phyloP scores from a whole-genome alignment of 2,888 invertebrate species.

The Nudaria mundana region DNA sequence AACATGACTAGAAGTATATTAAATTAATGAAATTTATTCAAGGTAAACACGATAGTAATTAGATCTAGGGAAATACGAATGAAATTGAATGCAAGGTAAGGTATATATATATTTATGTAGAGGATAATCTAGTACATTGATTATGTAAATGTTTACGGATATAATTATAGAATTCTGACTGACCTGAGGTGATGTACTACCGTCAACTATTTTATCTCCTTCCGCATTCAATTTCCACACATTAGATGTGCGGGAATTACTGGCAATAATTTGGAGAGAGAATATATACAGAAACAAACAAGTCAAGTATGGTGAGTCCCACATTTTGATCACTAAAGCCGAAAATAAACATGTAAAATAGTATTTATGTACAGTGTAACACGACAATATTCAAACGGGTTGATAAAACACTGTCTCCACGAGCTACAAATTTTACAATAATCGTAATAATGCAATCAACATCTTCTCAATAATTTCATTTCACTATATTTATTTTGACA shows the following conservation, averaged over 20 bases:
- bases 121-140: constrained; percentile 43
- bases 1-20: constrained; percentile 1
- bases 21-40: constrained; percentile 34
- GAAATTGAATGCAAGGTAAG: too few species aligned
- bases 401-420: constrained; percentile 43
- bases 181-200: constrained; percentile 79
- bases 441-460: constrained; percentile 44
- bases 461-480: constrained; percentile 36
- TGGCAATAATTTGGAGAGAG: constrained; percentile 85
- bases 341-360: constrained; percentile 55
- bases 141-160: constrained; percentile 57
- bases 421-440: constrained; percentile 48
- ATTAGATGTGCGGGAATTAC: constrained; percentile 91
- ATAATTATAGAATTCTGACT: constrained; percentile 43
- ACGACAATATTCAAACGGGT: constrained; percentile 45
- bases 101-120: constrained; percentile 24
- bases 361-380: constrained; percentile 36
- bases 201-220: constrained; percentile 87
- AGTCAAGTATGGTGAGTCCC: constrained; percentile 80
- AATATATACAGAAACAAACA: constrained; percentile 86
- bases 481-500: constrained; percentile 30
- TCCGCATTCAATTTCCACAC: constrained; percentile 91
- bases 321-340: constrained; percentile 66
- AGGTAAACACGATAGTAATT: constrained; percentile 40
- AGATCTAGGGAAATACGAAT: constrained; percentile 35